Base-by-base conservation (phyloP, 2,113 vertebrate genomes). In the Romanogobio albipinnatus region DNA sequence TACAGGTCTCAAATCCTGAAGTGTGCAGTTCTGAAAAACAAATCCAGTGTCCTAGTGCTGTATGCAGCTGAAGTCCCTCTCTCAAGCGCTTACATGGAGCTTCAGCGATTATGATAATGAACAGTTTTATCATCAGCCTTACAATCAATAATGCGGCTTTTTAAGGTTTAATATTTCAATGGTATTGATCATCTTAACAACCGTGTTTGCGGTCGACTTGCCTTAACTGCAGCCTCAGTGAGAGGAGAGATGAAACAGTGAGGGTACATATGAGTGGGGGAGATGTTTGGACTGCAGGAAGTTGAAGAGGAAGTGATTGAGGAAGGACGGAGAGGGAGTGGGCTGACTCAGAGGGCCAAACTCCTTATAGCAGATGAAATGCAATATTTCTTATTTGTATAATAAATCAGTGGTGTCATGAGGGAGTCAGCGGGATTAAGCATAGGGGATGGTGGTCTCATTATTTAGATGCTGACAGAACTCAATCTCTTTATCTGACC, bases 131-230 rank as follows among this genome's bases (percentile, higher is more conserved):
- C 97, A 97, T 97, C 93, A 94, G 95, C 93, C 94, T 94, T 90
- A 92, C 93, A 94, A 96, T 98, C 97, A 96, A 98, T 98, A 96
- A 92, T 94, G 97, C 91, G 95, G 97, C 96, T 97, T 96, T 95
- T 93, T 95, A 95, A 96, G 95, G 96, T 97, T 96, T 96, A 97
- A 97, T 97, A 97, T 98, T 97, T 98, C 95, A 94, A 94, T 95
- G 94, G 91, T 97, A 99, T 99, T 95, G 97, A 99, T 98, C 96
- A 96, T 94, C 93, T 94, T 96, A 96, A 96, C 95, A 96, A 95
- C 95, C 93, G 92, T 94, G 96, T 96, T 93, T 96, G 96, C 89
- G 94, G 96, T 95, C 92, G 91, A 92, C 94, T 94, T 89, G 92
- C 88, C 88, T 96, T 96, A 96, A 96, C 95, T 94, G 94, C 0